phyloP scores from a whole-genome alignment of 1,140 invertebrate species.

The Drosophila suzukii region DNA sequence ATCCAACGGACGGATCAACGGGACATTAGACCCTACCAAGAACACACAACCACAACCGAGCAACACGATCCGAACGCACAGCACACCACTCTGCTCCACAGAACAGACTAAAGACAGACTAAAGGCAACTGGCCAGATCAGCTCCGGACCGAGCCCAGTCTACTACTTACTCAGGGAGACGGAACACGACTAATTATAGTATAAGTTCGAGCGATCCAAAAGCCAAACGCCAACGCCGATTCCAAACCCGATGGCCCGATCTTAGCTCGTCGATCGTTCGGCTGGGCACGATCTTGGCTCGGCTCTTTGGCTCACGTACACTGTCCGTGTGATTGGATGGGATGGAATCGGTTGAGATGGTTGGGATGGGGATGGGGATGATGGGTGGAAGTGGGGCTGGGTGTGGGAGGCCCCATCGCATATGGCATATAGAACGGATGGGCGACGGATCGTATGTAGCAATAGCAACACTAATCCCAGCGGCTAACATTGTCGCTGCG shows the following conservation, averaged over 20 bases:
- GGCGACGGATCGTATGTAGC: conserved; percentile 56
- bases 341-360: not conserved
- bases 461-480: conserved; percentile 46
- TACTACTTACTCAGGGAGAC: conserved; percentile 84
- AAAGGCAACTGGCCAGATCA: conserved; percentile 43
- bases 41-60: conserved; percentile 59
- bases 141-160: conserved; percentile 44
- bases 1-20: conserved; percentile 76
- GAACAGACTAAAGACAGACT: conserved; percentile 25
- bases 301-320: conserved; percentile 55
- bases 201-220: conserved; percentile 80
- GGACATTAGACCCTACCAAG: conserved; percentile 67
- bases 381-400: conserved; percentile 7
- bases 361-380: not conserved
- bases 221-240: conserved; percentile 40
- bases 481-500: conserved; percentile 57
- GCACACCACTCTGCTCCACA: conserved; percentile 38
- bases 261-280: conserved; percentile 12
- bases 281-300: conserved; percentile 11
- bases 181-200: conserved; percentile 84
- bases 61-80: conserved; percentile 42
- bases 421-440: conserved; percentile 63
- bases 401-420: not conserved
- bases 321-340: conserved; percentile 51
- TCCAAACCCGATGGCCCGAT: conserved; percentile 32